Conservation (phyloP, 2,113 vertebrate species). For the Lates calcarifer region DNA sequence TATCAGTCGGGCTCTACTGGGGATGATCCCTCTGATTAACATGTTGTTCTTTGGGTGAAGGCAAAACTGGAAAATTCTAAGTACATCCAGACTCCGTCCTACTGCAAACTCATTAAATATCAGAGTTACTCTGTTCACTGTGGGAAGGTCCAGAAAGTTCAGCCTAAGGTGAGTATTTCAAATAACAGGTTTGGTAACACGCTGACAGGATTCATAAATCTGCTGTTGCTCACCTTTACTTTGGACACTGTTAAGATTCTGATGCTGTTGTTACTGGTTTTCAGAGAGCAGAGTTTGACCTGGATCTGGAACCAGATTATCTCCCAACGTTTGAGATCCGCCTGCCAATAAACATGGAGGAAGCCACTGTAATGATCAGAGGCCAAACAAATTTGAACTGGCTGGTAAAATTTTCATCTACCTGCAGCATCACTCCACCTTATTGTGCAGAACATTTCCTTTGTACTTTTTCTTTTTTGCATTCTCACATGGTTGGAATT, state of each 20-base stretch:
- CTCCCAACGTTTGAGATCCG: conserved; percentile 31
- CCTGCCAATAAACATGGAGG: background rate
- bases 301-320: conserved; percentile 28
- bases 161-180: conserved; percentile 18
- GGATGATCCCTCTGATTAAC: background rate
- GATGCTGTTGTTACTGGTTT: background rate
- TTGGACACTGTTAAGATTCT: background rate
- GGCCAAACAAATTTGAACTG: background rate
- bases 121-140: conserved; percentile 18
- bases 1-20: no score
- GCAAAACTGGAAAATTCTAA: background rate
- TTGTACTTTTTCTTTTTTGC: no score
- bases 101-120: conserved; percentile 29
- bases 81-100: conserved; percentile 19
- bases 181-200: background rate
- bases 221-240: background rate
- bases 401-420: background rate
- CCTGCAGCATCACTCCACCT: background rate
- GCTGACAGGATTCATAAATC: background rate
- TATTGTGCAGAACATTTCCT: no score
- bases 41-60: background rate
- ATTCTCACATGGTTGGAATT: no score
- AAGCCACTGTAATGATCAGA: background rate
- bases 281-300: conserved; percentile 6
- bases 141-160: background rate